Conservation (phyloP, 1,140 invertebrate species). For the Ceratina calcarata region DNA sequence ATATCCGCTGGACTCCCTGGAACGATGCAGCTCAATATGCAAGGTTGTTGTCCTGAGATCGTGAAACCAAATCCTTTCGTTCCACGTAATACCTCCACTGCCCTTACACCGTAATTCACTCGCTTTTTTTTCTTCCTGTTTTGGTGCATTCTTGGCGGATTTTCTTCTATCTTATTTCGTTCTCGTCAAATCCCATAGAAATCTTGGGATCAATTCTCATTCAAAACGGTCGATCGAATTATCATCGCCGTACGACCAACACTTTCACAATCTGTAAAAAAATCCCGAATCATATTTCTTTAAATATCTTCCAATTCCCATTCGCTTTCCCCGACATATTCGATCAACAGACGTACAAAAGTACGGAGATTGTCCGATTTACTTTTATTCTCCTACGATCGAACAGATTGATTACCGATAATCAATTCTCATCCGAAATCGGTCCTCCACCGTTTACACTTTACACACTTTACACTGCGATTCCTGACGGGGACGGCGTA, state of each 20-base stretch:
- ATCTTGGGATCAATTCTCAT: background rate
- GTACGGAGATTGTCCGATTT: background rate
- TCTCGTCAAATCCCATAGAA: constrained; percentile 24
- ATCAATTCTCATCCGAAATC: constrained; percentile 20
- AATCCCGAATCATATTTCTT: constrained; percentile 9
- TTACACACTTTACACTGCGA: background rate
- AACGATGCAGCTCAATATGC: constrained; percentile 93
- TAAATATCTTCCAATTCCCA: background rate
- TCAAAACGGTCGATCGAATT: constrained; percentile 3
- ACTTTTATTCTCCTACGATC: background rate
- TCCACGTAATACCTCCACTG: constrained; percentile 91
- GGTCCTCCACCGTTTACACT: constrained; percentile 21
- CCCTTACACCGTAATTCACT: constrained; percentile 89
- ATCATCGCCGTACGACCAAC: constrained; percentile 3
- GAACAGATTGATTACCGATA: background rate
- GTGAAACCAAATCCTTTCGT: constrained; percentile 95
- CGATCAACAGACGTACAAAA: too few relatives aligned
- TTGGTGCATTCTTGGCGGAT: constrained; percentile 82
- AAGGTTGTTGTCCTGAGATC: constrained; percentile 95
- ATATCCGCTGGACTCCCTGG: constrained; percentile 90
- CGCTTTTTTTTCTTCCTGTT: constrained; percentile 89
- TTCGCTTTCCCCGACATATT: background rate
- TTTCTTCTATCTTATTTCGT: constrained; percentile 3
- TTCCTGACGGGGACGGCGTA: constrained; percentile 45
- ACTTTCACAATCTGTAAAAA: constrained; percentile 13